A percentile compares a stretch with the other conserved stretches of the same genome.
phyloP scores from a whole-genome alignment of 2,888 invertebrate species.

The Hydrotaea cyrtoneurina region DNA sequence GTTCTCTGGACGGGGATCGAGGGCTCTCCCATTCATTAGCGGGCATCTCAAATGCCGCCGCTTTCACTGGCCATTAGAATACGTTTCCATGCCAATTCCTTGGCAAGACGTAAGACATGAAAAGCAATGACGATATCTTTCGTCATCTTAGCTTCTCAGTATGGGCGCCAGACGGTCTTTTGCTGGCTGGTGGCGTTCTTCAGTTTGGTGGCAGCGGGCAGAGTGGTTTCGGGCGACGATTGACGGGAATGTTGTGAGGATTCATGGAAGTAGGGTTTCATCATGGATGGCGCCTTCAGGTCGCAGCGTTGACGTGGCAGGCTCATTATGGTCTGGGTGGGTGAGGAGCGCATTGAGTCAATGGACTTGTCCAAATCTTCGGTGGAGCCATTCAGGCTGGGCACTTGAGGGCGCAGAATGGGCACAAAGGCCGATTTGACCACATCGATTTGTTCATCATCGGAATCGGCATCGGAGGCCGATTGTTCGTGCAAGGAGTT shows the following conservation, averaged over 20 bases:
- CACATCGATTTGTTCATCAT: constrained; percentile 88
- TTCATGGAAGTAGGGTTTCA: constrained; percentile 81
- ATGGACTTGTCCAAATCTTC: constrained; percentile 77
- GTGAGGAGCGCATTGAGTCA: constrained; percentile 76
- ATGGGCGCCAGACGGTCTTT: constrained; percentile 89
- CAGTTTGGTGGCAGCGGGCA: constrained; percentile 84
- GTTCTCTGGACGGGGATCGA: not conserved
- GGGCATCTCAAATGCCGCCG: constrained; percentile 36
- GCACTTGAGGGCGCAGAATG: constrained; percentile 82
- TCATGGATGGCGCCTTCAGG: constrained; percentile 84
- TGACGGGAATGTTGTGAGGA: constrained; percentile 78
- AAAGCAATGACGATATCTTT: constrained; percentile 53
- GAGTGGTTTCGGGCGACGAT: constrained; percentile 74
- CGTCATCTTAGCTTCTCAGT: constrained; percentile 80
- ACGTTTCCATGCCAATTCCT: constrained; percentile 63
- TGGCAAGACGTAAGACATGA: constrained; percentile 55
- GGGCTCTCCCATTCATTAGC: not conserved
- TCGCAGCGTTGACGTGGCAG: constrained; percentile 79
- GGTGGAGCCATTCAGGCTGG: constrained; percentile 75
- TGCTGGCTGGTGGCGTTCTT: constrained; percentile 82
- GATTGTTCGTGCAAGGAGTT: constrained; percentile 83
- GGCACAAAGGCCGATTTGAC: constrained; percentile 89
- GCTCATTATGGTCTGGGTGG: constrained; percentile 59
- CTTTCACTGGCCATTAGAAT: constrained; percentile 48
- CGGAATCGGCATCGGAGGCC: constrained; percentile 83